Base-by-base conservation (phyloP, 1,140 invertebrate species). In the Stenopsyche tienmushanensis region DNA sequence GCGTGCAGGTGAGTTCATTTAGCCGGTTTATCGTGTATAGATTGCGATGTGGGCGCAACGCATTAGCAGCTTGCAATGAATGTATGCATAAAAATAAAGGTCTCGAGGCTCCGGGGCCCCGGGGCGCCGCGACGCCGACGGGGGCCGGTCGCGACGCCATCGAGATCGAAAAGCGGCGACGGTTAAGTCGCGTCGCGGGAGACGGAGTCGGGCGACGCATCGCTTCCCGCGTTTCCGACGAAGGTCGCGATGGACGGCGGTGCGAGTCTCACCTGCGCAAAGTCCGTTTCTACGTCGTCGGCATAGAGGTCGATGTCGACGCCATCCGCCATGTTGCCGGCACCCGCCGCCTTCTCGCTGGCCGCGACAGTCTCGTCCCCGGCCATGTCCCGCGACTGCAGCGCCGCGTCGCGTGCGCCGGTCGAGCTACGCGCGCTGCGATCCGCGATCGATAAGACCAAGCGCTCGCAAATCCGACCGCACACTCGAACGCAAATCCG, bases 271-370 rank as follows among this genome's bases (percentile, higher is more conserved):
- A 79, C 78, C 75, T 79, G 76, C 72, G 91, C 90, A 83, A 97
- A 97, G 84, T 94, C 92, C 77, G 93, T 90, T 82, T 96, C 94
- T 77, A 96, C 89, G 87, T 96, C 94, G 78, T 97, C 94, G 71
- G 91, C 92, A 82, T 97, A 97, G 72, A 97, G 86, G 90, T 97
- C 95, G 80, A 97, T 94, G 84, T 96, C 94, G 74, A 89, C 88
- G 83, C 90, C 91, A 81, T 96, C 93, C 83, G 92, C 92, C 92
- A 96, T 95, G 86, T 90, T 92, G 57, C 41, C 42, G 17, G 39
- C 21, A 15, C 7, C 57, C 15, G 41, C 15, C 13, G 7, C 29
- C 21, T 10, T n/a, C 10, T 8, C 39, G 20, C n/a, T 13, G 13
- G 29, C 29, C 29, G 29, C 29, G 5, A 34, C 29, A 34, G 29